Evolutionary conservation across 2,797 vertebrate genomes (phyloP), one percentile per base, ranked within the genome.

Genomic region (Lithobates pipiens): DNA sequence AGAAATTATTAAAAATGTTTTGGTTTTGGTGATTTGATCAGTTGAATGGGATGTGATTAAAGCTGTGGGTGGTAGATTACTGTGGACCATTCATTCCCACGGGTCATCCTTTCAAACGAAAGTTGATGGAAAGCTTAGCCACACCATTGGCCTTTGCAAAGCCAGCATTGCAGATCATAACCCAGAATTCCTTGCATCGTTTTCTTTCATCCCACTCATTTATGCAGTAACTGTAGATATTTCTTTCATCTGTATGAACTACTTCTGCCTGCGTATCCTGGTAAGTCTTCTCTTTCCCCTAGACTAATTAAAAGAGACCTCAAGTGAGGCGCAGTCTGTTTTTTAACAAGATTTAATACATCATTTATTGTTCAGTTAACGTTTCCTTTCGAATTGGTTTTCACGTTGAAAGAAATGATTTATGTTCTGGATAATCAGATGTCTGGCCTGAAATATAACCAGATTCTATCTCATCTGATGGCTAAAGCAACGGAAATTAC

Each of bases 341-440:
- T 83, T 78, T 86, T 74, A 86, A 77, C 69, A 78, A 67, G 85
- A 73, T 86, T 83, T 79, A 86, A 83, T 74, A 78, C 42, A 83
- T 83, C 75, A 83, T 83, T 83, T 83, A 83, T 86, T 86, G 85
- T 82, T 42, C 75, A 86, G 85, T 83, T 78, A 78, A 86, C 61
- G 69, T 83, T 83, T 78, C 57, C 44, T 86, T 86, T 78, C 57
- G 77, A 75, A 78, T 86, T 68, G 54, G 39, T 77, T 83, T 86
- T 73, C 46, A 73, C 80, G 78, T 78, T 71, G 69, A 86, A 86
- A 86, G 80, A 86, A 74, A 74, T 86, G 85, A 86, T 86, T 86
- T 83, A 86, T 86, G 85, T 83, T 50, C 68, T 78, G 70, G 80
- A 74, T 83, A 82, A 78, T 82, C 80, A 74, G 75, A 78, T 83